Percentiles rank a stretch among this genome's conserved stretches.
These are phyloP conservation scores for Acleris literana DNA, from an alignment of 2,888 invertebrate genomes.

Conservation along the genomic window DNA sequence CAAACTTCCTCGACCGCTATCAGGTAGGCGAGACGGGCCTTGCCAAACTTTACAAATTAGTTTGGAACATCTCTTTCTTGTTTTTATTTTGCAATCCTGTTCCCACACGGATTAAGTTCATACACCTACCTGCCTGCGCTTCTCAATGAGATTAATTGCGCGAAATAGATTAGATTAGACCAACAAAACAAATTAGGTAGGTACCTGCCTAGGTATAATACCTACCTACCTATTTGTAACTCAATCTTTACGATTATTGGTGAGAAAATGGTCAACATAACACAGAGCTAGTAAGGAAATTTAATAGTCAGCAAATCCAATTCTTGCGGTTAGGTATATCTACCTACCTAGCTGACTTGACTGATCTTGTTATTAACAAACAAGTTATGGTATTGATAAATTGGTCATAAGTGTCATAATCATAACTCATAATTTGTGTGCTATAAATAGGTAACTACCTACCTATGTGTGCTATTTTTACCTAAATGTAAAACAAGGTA, in stretches of 20 bases:
- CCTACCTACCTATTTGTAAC: too few species aligned
- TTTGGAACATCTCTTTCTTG: conserved; percentile 58
- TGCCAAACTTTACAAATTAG: conserved; percentile 74
- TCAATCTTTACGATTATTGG: background rate
- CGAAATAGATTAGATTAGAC: conserved; percentile 2
- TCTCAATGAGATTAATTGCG: conserved; percentile 16
- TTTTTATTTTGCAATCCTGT: conserved; percentile 48
- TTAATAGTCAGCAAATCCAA: conserved; percentile 10
- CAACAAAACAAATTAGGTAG: conserved; percentile 5
- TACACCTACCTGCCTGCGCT: background rate
- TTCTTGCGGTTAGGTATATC: too few species aligned
- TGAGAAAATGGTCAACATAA: background rate
- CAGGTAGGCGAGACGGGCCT: conserved; percentile 63
- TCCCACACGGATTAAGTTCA: conserved; percentile 13
- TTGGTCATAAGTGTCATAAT: too few species aligned
- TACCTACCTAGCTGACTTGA: too few species aligned
- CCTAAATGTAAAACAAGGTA: too few species aligned
- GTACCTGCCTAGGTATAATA: too few species aligned
- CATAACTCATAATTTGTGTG: too few species aligned
- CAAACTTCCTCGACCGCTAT: conserved; percentile 67
- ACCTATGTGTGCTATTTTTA: too few species aligned
- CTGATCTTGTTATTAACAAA: too few species aligned
- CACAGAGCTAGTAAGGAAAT: conserved; percentile 1
- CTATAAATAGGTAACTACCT: too few species aligned
- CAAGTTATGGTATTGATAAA: too few species aligned